These are phyloP conservation scores for Natator depressus DNA, from an alignment of 2,113 vertebrate species.

Conservation along the genomic window DNA sequence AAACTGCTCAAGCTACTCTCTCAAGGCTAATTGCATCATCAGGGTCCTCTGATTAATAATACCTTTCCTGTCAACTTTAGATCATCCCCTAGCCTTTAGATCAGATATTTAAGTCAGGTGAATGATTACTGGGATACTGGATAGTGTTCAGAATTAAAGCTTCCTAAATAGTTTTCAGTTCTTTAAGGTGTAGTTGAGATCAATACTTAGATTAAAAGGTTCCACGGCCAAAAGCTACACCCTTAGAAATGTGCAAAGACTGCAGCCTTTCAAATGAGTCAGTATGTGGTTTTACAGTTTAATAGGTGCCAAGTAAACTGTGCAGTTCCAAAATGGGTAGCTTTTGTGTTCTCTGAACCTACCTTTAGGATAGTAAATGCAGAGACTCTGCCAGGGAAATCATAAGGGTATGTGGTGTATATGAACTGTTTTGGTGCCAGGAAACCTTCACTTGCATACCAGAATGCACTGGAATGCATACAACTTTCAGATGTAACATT, in stretches of 20 bases:
- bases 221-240: not conserved
- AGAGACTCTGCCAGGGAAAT: not conserved
- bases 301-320: not conserved
- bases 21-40: slow-evolving; percentile 67
- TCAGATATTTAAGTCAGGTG: slow-evolving; percentile 20
- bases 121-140: not conserved
- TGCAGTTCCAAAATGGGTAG: not conserved
- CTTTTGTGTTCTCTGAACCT: not conserved
- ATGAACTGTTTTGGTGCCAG: not conserved
- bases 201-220: not conserved
- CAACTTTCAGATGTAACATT: not conserved
- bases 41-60: slow-evolving; percentile 66
- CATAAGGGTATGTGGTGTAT: rapidly evolving
- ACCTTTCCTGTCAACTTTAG: slow-evolving; percentile 62
- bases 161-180: not conserved
- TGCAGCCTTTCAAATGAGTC: not conserved
- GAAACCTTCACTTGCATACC: not conserved
- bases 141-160: slow-evolving; percentile 3
- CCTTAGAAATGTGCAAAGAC: not conserved
- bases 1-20: slow-evolving; percentile 24
- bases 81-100: slow-evolving; percentile 29
- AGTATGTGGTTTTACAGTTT: rapidly evolving
- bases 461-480: not conserved
- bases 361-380: not conserved
- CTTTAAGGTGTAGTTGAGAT: slow-evolving; percentile 15